phyloP scores from a whole-genome alignment of 2,888 invertebrate species.

The Furcula furcula region DNA sequence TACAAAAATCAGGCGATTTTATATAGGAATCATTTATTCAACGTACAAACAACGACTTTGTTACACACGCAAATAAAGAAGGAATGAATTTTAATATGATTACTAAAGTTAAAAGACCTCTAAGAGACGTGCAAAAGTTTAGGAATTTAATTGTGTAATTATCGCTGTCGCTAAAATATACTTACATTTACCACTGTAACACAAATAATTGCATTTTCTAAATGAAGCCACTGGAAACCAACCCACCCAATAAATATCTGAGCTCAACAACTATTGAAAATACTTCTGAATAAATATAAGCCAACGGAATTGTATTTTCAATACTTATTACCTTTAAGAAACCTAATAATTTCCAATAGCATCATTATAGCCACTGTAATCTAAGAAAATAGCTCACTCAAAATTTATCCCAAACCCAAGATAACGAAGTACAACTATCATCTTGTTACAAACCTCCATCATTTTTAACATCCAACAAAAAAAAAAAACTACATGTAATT shows the following conservation, averaged over 20 bases:
- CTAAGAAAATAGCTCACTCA: conserved; percentile 24
- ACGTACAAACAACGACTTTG: conserved; percentile 53
- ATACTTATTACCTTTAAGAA: conserved; percentile 20
- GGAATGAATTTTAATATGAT: conserved; percentile 67
- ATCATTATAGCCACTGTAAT: conserved; percentile 20
- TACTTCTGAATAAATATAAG: conserved; percentile 27
- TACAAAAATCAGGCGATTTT: conserved; percentile 46
- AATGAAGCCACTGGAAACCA: conserved; percentile 24
- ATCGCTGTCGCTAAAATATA: conserved; percentile 27
- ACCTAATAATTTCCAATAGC: conserved; percentile 15
- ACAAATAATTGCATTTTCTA: conserved; percentile 9
- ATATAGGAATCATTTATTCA: conserved; percentile 21
- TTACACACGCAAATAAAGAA: conserved; percentile 63
- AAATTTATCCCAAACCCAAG: conserved; percentile 35
- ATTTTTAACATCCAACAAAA: background rate
- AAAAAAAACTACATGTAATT: no score
- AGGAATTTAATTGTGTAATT: conserved; percentile 20
- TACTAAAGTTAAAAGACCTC: conserved; percentile 49
- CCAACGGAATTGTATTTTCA: conserved; percentile 16
- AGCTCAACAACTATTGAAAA: conserved; percentile 20
- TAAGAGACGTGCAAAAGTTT: conserved; percentile 28
- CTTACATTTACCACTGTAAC: conserved; percentile 14
- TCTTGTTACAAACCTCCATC: conserved; percentile 34
- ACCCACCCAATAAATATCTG: conserved; percentile 4
- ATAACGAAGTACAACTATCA: conserved; percentile 27